Percentiles rank a stretch among this genome's conserved stretches.
These are phyloP conservation scores for Myxocyprinus asiaticus DNA, from an alignment of 2,113 vertebrate genomes.

Conservation along the genomic window DNA sequence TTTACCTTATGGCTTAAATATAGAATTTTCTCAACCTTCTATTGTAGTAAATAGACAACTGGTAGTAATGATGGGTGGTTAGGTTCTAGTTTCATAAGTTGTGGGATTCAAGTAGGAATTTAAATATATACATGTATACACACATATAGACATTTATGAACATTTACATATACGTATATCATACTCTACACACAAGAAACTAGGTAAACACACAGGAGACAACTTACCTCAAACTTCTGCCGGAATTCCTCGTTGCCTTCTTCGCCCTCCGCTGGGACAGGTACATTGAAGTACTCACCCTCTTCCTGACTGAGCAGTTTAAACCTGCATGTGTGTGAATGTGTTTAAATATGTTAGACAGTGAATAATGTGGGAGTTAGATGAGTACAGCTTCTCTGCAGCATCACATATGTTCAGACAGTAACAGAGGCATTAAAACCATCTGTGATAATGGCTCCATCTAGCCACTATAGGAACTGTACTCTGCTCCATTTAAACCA, in stretches of 20 bases:
- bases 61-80: too few relatives aligned
- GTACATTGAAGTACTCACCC: conserved; percentile 97
- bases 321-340: conserved; percentile 78
- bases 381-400: conserved; percentile 18
- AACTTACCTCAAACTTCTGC: conserved; percentile 95
- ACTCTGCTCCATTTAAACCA: conserved; percentile 12
- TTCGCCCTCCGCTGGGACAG: conserved; percentile 90
- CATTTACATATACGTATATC: too few relatives aligned
- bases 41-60: too few relatives aligned
- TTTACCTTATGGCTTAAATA: too few relatives aligned
- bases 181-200: too few relatives aligned
- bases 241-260: conserved; percentile 93
- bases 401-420: background rate
- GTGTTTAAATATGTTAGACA: background rate
- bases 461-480: conserved; percentile 3
- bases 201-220: conserved; percentile 7
- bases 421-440: conserved; percentile 1
- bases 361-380: conserved; percentile 44
- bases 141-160: too few relatives aligned
- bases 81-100: too few relatives aligned
- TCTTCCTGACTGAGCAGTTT: conserved; percentile 98
- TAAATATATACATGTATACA: too few relatives aligned
- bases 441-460: conserved; percentile 3
- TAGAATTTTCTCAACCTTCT: too few relatives aligned
- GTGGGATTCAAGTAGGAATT: too few relatives aligned